Percentiles rank a stretch among this genome's conserved stretches.
phyloP scores from a whole-genome alignment of 2,888 invertebrate species.

The Lasioglossum figueresi region DNA sequence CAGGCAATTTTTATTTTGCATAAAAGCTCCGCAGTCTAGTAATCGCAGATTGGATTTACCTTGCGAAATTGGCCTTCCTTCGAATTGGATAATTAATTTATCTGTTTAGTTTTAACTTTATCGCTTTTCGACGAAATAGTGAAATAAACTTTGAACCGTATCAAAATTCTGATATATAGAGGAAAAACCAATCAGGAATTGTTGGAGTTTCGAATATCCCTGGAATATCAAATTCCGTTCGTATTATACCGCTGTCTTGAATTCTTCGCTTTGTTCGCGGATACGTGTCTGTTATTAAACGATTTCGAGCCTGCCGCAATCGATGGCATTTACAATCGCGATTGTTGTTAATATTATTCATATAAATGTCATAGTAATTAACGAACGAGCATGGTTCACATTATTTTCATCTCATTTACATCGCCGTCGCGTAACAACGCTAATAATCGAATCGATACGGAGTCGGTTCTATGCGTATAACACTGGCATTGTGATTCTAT shows the following conservation, averaged over 20 bases:
- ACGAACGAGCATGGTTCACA: background rate
- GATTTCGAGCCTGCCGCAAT: background rate
- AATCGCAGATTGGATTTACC: background rate
- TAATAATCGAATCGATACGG: slow-evolving; percentile 34
- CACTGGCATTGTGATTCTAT: background rate
- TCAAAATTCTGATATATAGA: background rate
- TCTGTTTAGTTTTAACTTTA: background rate
- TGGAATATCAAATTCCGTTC: background rate
- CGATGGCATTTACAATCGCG: background rate
- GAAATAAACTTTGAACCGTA: background rate
- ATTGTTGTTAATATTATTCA: background rate
- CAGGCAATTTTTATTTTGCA: background rate
- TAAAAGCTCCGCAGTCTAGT: background rate
- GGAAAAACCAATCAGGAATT: background rate
- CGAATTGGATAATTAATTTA: background rate
- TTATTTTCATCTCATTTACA: slow-evolving; percentile 9
- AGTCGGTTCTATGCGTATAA: slow-evolving; percentile 8
- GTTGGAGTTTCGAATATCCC: background rate
- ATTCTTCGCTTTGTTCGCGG: background rate
- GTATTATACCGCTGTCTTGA: background rate
- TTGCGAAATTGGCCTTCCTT: background rate
- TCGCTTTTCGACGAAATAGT: background rate
- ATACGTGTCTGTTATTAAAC: background rate
- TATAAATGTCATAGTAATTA: slow-evolving; percentile 18
- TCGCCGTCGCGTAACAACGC: background rate